phyloP scores from a whole-genome alignment of 2,113 vertebrate species.

The Thryonomys swinderianus region DNA sequence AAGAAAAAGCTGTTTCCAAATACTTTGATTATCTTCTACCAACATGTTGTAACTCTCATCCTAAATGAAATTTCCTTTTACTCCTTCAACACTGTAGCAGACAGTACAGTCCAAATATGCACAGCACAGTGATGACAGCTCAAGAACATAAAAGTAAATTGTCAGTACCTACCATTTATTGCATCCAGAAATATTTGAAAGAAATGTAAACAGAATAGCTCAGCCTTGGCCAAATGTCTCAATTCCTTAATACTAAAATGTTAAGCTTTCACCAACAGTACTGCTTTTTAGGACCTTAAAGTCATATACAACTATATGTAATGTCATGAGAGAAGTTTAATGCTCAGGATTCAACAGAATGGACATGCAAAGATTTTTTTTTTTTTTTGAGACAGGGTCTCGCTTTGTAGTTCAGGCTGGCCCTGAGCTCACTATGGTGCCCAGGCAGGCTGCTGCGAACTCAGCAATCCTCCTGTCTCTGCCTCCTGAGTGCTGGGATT shows the following conservation, averaged over 20 bases:
- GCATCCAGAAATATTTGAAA: slow-evolving; percentile 57
- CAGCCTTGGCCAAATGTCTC: slow-evolving; percentile 66
- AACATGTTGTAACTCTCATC: neutral
- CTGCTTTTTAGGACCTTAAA: slow-evolving; percentile 37
- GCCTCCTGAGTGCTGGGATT: no score
- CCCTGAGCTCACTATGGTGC: no score
- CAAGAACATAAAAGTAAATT: slow-evolving; percentile 47
- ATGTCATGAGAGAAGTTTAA: slow-evolving; percentile 57
- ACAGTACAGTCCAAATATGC: slow-evolving; percentile 48
- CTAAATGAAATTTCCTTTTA: slow-evolving; percentile 56
- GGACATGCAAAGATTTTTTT: no score
- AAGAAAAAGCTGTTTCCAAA: slow-evolving; percentile 62
- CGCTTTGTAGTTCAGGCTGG: no score
- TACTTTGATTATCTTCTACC: slow-evolving; percentile 38
- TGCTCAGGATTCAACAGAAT: slow-evolving; percentile 58
- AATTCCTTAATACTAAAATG: slow-evolving; percentile 56
- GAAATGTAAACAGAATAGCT: slow-evolving; percentile 62
- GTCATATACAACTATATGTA: neutral
- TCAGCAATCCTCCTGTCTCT: no score
- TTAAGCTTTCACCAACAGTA: slow-evolving; percentile 48
- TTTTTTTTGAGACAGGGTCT: no score
- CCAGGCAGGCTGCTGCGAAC: no score
- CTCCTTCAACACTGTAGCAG: slow-evolving; percentile 25
- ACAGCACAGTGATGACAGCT: slow-evolving; percentile 54
- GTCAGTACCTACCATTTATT: slow-evolving; percentile 52